A percentile compares a stretch with the other conserved stretches of the same genome.
phyloP scores from a whole-genome alignment of 2,113 vertebrate genomes.

The Pseudonaja textilis region DNA sequence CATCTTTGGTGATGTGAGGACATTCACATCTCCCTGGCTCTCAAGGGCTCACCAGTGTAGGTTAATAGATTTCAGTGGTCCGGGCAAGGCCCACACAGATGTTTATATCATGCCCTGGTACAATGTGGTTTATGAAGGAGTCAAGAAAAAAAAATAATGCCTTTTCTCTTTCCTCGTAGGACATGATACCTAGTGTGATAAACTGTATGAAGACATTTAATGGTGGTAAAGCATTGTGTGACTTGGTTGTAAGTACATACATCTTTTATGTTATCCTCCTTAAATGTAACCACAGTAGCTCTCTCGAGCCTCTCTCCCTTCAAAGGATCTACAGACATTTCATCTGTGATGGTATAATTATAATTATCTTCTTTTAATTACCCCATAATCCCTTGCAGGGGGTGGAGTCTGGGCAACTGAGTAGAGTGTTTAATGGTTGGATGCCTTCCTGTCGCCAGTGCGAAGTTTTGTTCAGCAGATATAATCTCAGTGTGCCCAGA shows the following conservation, averaged over 20 bases:
- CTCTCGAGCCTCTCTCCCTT: neutral
- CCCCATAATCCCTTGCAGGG: too few species aligned
- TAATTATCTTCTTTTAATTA: too few species aligned
- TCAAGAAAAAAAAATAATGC: neutral
- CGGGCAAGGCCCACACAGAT: neutral
- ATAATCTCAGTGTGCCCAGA: too few species aligned
- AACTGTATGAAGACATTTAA: accelerated
- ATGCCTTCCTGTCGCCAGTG: too few species aligned
- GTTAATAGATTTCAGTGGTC: neutral
- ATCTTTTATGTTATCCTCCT: neutral
- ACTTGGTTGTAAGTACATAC: neutral
- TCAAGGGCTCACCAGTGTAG: neutral
- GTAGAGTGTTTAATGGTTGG: too few species aligned
- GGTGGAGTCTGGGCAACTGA: too few species aligned
- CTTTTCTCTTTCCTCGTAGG: neutral
- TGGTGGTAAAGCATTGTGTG: accelerated
- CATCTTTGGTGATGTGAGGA: neutral
- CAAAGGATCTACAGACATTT: neutral
- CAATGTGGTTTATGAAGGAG: neutral
- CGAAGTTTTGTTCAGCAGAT: too few species aligned
- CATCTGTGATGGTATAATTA: neutral
- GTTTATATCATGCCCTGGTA: neutral
- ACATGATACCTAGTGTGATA: accelerated
- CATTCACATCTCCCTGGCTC: neutral
- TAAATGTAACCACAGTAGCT: neutral